Evolutionary conservation across 2,797 vertebrate genomes (phyloP).

Genomic region (Urophycis tenuis): DNA sequence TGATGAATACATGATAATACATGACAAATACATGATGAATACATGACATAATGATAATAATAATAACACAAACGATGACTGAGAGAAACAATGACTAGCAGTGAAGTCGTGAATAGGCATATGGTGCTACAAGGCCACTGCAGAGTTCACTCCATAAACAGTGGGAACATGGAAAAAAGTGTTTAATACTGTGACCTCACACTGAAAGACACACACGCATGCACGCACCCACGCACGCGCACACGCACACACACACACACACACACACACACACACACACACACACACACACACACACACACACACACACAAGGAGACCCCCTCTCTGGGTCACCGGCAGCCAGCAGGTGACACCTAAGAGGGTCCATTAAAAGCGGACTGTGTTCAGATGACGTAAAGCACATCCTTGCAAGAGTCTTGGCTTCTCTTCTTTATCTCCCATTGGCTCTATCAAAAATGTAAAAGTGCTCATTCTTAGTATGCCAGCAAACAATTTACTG

Average conservation of each 20-base stretch:
- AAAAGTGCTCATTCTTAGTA: no score
- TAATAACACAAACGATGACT: neutral
- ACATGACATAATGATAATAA: neutral
- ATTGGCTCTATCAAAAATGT: neutral
- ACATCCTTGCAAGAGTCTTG: neutral
- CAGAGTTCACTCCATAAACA: slow-evolving; percentile 6
- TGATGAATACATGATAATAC: neutral
- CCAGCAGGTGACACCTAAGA: slow-evolving; percentile 13
- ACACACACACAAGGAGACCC: neutral
- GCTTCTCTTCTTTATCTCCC: neutral
- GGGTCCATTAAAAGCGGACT: slow-evolving; percentile 7
- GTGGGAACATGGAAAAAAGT: slow-evolving; percentile 3
- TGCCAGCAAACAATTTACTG: no score
- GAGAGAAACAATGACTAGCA: neutral
- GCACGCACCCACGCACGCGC: neutral
- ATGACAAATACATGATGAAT: neutral
- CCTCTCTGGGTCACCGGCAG: neutral
- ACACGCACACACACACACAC: slow-evolving; percentile 2
- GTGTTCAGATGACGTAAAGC: neutral
- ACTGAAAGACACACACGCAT: neutral
- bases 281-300: neutral
- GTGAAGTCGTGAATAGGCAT: neutral
- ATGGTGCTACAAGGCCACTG: neutral
- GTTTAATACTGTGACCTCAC: neutral
- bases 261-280: slow-evolving; percentile 6